A percentile compares a stretch with the other conserved stretches of the same genome.
Conservation (phyloP, 2,113 vertebrate species). For the Muntiacus reevesi region DNA sequence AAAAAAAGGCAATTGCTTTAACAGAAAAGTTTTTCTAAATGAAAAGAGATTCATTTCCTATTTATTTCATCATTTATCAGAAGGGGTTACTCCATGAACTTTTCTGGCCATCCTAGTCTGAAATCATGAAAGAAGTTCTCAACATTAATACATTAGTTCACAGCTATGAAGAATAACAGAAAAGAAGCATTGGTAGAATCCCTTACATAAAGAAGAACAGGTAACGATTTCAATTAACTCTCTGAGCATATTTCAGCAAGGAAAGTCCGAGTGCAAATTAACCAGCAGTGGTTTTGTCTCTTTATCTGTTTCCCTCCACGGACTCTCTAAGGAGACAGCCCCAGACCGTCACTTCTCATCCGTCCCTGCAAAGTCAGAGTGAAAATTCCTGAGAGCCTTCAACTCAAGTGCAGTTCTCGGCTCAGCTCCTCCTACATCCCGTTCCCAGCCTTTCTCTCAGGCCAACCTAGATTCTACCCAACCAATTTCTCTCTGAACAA, state of each 20-base stretch:
- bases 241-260: not conserved
- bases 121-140: not conserved
- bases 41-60: not conserved
- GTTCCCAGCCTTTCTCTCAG: not conserved
- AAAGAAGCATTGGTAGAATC: not conserved
- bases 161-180: not conserved
- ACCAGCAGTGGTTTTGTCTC: not conserved
- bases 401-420: not conserved
- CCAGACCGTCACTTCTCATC: no score
- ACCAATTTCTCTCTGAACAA: not conserved
- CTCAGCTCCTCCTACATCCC: accelerated
- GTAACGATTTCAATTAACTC: not conserved
- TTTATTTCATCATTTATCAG: not conserved
- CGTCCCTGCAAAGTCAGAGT: not conserved
- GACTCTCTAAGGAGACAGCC: not conserved
- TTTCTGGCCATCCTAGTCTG: not conserved
- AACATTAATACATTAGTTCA: not conserved
- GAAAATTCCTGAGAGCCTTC: not conserved
- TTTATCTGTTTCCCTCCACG: not conserved
- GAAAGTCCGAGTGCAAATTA: not conserved
- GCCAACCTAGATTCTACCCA: not conserved
- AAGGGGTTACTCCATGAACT: not conserved
- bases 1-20: not conserved
- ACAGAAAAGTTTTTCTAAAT: not conserved
- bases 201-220: not conserved